phyloP scores from a whole-genome alignment of 2,113 vertebrate genomes.

The Aegypius monachus region DNA sequence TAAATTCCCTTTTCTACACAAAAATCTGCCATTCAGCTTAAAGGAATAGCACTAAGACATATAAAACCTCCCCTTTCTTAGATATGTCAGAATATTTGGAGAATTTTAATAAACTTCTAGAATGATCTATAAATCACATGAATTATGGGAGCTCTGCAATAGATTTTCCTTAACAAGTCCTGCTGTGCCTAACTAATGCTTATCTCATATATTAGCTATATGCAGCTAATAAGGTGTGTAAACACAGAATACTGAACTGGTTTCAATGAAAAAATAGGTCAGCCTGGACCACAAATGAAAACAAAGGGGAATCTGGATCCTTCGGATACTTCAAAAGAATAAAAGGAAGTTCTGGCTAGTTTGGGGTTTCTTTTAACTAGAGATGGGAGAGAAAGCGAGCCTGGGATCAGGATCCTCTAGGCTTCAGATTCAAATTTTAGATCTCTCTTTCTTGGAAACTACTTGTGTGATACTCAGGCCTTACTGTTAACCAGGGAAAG shows the following conservation, averaged over 20 bases:
- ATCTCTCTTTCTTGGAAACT: not conserved
- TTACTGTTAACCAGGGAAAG: not conserved
- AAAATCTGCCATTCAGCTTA: conserved; percentile 30
- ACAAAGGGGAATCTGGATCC: not conserved
- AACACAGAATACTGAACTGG: not conserved
- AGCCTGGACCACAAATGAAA: not conserved
- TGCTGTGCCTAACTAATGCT: not conserved
- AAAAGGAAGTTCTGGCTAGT: not conserved
- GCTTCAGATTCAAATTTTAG: not conserved
- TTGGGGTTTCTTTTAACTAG: not conserved
- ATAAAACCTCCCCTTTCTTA: not conserved
- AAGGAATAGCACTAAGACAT: not conserved
- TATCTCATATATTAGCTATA: not conserved
- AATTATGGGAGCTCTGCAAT: not conserved
- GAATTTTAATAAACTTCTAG: conserved; percentile 19
- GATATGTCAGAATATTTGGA: conserved; percentile 27
- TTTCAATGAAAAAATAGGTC: not conserved
- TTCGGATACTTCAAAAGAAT: not conserved
- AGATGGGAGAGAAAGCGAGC: not conserved
- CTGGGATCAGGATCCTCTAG: not conserved
- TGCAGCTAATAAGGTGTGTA: not conserved
- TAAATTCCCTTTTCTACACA: not conserved
- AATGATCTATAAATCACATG: conserved; percentile 28
- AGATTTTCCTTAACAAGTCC: not conserved
- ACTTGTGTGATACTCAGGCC: not conserved